These are phyloP conservation scores for Nasonia vitripennis DNA, from an alignment of 1,140 invertebrate species.

Conservation along the genomic window DNA sequence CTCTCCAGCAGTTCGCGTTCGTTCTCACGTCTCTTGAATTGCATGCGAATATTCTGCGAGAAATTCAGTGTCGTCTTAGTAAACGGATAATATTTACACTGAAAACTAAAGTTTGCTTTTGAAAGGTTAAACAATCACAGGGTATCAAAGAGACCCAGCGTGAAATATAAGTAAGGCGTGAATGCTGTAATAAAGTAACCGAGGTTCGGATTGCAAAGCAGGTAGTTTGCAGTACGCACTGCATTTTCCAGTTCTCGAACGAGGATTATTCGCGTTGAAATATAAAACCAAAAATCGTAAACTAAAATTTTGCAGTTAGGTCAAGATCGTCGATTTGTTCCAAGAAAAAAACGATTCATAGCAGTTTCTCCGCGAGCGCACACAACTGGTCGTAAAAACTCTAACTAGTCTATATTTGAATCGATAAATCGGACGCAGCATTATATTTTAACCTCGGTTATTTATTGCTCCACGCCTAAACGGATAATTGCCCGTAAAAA, in stretches of 20 bases:
- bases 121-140: not conserved
- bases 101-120: not conserved
- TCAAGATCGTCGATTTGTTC: not conserved
- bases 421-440: not conserved
- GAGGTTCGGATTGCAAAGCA: not conserved
- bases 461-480: not conserved
- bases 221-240: not conserved
- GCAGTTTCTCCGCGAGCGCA: not conserved
- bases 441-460: not conserved
- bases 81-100: not conserved
- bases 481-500: constrained; percentile 20
- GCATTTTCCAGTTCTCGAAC: not conserved
- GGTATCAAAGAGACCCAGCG: not conserved
- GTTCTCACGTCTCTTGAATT: not conserved
- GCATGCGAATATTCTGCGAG: not conserved
- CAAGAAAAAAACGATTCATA: not conserved
- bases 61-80: not conserved
- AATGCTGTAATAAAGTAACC: not conserved
- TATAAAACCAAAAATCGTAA: not conserved
- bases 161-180: not conserved
- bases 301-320: not conserved
- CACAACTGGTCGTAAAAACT: not conserved
- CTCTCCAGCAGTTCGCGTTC: not conserved
- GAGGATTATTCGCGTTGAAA: not conserved
- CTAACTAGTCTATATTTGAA: not conserved